Conservation (phyloP, 2,797 vertebrate genomes). For the Sebastes kiyomatsui region DNA sequence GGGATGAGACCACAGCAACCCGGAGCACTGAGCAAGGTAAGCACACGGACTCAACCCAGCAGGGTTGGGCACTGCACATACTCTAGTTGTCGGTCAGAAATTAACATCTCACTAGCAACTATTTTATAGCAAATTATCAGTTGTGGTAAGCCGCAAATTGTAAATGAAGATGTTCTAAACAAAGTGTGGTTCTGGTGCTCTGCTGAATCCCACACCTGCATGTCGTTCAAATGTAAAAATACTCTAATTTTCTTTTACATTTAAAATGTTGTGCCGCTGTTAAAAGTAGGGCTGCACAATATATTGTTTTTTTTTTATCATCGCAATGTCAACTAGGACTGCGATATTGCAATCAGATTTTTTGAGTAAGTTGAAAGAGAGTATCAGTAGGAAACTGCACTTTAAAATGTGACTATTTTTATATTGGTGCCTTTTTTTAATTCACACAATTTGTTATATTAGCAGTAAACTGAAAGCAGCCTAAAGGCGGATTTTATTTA, state of each 20-base stretch:
- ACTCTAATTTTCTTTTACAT: neutral
- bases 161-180: neutral
- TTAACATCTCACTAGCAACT: neutral
- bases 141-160: neutral
- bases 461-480: too few species aligned
- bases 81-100: neutral
- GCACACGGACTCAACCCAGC: neutral
- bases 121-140: neutral
- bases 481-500: rapidly evolving
- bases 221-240: neutral
- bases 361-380: too few species aligned
- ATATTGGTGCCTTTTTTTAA: too few species aligned
- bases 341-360: too few species aligned
- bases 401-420: too few species aligned
- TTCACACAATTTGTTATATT: too few species aligned
- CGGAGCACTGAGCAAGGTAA: constrained; percentile 87
- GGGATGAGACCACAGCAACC: constrained; percentile 91
- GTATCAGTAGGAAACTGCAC: too few species aligned
- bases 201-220: neutral
- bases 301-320: too few species aligned
- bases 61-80: neutral
- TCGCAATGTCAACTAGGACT: too few species aligned
- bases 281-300: neutral
- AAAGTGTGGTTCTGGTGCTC: neutral
- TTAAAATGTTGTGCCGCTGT: neutral